Percentiles rank a stretch among this genome's conserved stretches.
Conservation (phyloP, 2,888 invertebrate genomes). For the Volucella inflata region DNA sequence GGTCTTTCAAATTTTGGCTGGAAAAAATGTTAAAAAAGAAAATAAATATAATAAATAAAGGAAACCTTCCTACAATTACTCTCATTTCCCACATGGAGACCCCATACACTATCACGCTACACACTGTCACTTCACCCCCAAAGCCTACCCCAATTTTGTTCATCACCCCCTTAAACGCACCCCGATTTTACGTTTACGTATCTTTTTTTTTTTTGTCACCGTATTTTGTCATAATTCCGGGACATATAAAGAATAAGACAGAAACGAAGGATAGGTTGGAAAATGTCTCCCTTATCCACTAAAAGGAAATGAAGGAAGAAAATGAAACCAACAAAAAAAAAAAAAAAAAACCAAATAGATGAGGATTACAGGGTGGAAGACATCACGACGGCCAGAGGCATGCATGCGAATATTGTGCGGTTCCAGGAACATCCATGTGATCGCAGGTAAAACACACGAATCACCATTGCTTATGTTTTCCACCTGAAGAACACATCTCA, state of each 20-base stretch:
- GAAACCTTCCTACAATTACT: constrained; percentile 23
- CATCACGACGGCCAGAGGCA: neutral
- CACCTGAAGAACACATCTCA: constrained; percentile 30
- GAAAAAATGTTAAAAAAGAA: neutral
- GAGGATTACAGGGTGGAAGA: constrained; percentile 2
- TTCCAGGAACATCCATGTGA: constrained; percentile 29
- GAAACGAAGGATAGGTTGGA: neutral
- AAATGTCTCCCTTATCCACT: too few species aligned
- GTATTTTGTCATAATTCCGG: constrained; percentile 59
- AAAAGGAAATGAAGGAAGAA: neutral
- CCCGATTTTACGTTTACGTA: neutral
- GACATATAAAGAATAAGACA: constrained; percentile 16
- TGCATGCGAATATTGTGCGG: neutral
- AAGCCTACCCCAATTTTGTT: constrained; percentile 18
- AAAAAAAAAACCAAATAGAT: constrained; percentile 22
- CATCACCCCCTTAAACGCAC: neutral
- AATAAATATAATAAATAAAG: neutral
- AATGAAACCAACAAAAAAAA: constrained; percentile 39
- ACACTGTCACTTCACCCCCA: neutral
- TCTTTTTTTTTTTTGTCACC: constrained; percentile 11
- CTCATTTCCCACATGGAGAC: constrained; percentile 33
- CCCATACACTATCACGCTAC: neutral
- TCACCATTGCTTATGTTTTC: constrained; percentile 48
- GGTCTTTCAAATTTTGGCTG: constrained; percentile 21
- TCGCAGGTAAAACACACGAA: constrained; percentile 32